These are phyloP conservation scores for Mesoclemmys tuberculata DNA, from an alignment of 2,113 vertebrate species.

Conservation along the genomic window DNA sequence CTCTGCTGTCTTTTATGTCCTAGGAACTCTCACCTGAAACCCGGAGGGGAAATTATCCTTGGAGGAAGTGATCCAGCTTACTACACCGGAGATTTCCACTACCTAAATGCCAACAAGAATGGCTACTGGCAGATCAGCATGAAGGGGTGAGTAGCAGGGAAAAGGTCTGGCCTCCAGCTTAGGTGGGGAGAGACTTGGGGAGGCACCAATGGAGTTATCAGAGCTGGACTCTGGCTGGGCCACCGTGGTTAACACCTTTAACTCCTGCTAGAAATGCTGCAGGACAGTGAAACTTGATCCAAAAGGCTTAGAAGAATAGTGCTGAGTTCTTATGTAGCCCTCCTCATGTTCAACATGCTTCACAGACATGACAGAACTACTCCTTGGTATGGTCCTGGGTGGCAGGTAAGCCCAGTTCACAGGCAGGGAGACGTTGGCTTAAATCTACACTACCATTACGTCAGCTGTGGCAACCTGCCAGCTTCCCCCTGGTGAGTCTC, in stretches of 20 bases:
- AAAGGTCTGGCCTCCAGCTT: fast-evolving
- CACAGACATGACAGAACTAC: no score
- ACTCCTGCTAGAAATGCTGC: background rate
- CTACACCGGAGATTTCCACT: conserved; percentile 92
- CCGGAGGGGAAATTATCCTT: conserved; percentile 91
- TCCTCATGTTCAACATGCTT: background rate
- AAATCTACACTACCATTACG: no score
- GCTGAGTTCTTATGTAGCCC: background rate
- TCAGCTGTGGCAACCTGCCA: no score
- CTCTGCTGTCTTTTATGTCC: background rate
- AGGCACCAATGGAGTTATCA: background rate
- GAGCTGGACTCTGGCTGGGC: background rate
- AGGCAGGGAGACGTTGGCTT: background rate
- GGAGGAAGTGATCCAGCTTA: conserved; percentile 93
- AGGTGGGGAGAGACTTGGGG: background rate
- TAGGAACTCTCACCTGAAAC: conserved; percentile 84
- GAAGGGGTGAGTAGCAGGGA: conserved; percentile 87
- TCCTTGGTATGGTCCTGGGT: background rate
- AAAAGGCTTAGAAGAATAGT: background rate
- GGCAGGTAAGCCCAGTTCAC: background rate
- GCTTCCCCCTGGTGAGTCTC: no score
- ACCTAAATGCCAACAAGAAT: conserved; percentile 82
- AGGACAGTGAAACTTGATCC: background rate
- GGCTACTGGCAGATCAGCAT: conserved; percentile 93
- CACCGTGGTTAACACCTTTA: background rate